phyloP scores from a whole-genome alignment of 2,888 invertebrate genomes.

The Chymomyza fuscimana region DNA sequence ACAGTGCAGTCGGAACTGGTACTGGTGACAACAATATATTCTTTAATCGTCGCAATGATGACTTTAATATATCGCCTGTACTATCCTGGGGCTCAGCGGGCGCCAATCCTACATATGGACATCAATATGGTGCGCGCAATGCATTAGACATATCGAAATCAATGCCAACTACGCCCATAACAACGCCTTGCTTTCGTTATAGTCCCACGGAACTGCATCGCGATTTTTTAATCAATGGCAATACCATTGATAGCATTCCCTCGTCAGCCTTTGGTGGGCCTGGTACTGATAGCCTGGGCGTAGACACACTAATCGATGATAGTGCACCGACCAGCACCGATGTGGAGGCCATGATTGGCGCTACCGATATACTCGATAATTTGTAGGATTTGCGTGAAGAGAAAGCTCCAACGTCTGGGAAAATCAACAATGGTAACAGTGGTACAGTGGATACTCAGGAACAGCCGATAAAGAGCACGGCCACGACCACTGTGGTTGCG shows the following conservation, averaged over 20 bases:
- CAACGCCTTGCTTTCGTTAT: constrained; percentile 82
- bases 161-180: constrained; percentile 88
- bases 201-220: constrained; percentile 79
- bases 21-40: constrained; percentile 33
- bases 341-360: constrained; percentile 77
- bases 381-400: constrained; percentile 78
- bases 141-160: constrained; percentile 85
- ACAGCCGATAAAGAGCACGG: constrained; percentile 28
- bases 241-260: constrained; percentile 80
- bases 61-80: constrained; percentile 44
- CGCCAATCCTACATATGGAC: constrained; percentile 31
- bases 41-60: constrained; percentile 36
- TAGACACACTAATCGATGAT: constrained; percentile 64
- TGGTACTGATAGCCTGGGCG: constrained; percentile 40
- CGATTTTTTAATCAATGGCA: constrained; percentile 84
- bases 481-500: constrained; percentile 55
- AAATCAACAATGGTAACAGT: constrained; percentile 4
- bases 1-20: constrained; percentile 22
- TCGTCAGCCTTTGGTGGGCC: constrained; percentile 58
- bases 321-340: constrained; percentile 54
- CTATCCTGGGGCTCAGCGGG: constrained; percentile 40
- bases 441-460: constrained; percentile 17
- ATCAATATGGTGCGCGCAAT: constrained; percentile 51
- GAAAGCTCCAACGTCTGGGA: constrained; percentile 52
- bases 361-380: constrained; percentile 76